Base-by-base conservation (phyloP, 2,113 vertebrate genomes). In the Phaethornis superciliosus region DNA sequence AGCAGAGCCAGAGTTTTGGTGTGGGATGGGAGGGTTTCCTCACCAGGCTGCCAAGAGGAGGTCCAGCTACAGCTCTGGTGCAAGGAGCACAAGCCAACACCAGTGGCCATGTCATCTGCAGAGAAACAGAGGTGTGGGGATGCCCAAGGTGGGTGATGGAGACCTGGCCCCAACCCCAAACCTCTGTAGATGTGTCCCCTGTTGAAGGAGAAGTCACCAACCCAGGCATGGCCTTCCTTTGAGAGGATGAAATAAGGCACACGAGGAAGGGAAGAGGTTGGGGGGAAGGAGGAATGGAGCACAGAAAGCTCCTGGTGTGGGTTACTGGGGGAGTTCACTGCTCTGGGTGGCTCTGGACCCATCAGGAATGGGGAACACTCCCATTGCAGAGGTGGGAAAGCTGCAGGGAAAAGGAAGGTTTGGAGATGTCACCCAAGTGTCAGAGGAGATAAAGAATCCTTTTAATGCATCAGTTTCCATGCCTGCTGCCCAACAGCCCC, bases 21-120 rank as follows among this genome's bases (percentile, higher is more conserved):
- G 4, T 24, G 46, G 70, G 64, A 44, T 78, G 18, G 5, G 8
- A 81, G 18, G 4, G 8, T 81, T 76, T 89, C 55, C 55, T 58
- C 1, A 1, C 16, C 4, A 9, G 40, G 4, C 8, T 54, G 27
- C 33, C 32, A 33, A 0, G 3, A 60, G 17, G 23, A 83, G 46
- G 23, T 56, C 44, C 15, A 8, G 12, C 16, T 58, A 23, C 33
- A 62, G 37, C n/a, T 87, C 58, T 22, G 42, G 14, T 14, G 32
- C 0, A 0, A 5, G 0, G 1, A 52, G 60, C 40, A 30, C 78
- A 49, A 56, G 37, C 16, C 22, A 42, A 33, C 17, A 28, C 15
- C 16, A 10, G 44, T 7, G 35, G 19, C 49, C 13, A 26, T 10
- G 42, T 21, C 15, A 7, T 9, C 28, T 28, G 12, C 2, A 3